Conservation (phyloP, 2,888 invertebrate species). For the Tiliacea aurago region DNA sequence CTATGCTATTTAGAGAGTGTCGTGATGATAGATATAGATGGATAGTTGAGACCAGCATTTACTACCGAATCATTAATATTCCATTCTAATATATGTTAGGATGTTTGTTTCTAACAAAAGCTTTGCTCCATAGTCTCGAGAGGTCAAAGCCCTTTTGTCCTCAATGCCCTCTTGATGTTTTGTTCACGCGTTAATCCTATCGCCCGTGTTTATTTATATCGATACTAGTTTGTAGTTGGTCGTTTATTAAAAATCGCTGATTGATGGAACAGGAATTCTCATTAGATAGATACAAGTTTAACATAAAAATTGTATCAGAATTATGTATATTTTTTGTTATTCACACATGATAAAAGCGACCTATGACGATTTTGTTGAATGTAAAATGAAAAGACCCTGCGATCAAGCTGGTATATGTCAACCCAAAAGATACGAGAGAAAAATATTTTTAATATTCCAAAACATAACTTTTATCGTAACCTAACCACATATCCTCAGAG, state of each 20-base stretch:
- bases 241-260: constrained; percentile 34
- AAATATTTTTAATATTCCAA: too few relatives aligned
- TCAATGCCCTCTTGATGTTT: constrained; percentile 57
- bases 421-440: too few relatives aligned
- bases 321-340: neutral
- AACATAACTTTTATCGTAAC: too few relatives aligned
- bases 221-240: constrained; percentile 44
- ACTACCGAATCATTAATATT: constrained; percentile 23
- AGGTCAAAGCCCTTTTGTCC: constrained; percentile 63
- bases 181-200: constrained; percentile 54
- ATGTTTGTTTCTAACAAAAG: constrained; percentile 28
- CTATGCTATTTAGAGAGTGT: neutral
- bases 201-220: constrained; percentile 57
- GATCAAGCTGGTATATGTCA: too few relatives aligned
- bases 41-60: neutral
- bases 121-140: constrained; percentile 32
- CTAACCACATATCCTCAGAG: too few relatives aligned
- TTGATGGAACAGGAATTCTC: constrained; percentile 2
- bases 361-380: too few relatives aligned
- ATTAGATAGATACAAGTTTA: constrained; percentile 21
- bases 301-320: too few relatives aligned
- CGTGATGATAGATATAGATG: neutral
- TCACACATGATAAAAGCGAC: neutral
- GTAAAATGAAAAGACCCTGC: too few relatives aligned
- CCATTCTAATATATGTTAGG: neutral